Evolutionary conservation across 2,113 vertebrate species (phyloP).

Genomic region (Leptocoma aspasia): DNA sequence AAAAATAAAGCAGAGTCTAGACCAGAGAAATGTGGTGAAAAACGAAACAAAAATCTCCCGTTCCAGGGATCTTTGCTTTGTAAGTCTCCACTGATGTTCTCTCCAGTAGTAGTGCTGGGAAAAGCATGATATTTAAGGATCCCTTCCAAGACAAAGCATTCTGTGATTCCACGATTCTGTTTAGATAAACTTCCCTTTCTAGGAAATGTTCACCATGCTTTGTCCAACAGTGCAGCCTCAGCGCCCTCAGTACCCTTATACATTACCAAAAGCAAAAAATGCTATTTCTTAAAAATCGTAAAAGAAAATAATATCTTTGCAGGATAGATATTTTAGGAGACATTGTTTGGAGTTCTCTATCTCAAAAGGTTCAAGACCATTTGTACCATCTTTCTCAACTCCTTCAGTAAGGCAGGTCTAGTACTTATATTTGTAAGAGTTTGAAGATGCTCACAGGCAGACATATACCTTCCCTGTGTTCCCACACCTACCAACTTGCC

Average conservation of each 20-base stretch:
- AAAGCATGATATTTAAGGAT: neutral
- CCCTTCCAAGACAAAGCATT: too few species aligned
- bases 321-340: neutral
- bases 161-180: too few species aligned
- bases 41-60: neutral
- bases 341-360: neutral
- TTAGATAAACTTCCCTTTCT: neutral
- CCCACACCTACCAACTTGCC: neutral
- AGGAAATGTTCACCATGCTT: neutral
- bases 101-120: neutral
- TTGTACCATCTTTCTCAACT: neutral
- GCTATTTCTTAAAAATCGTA: neutral
- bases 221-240: neutral
- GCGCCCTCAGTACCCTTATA: neutral
- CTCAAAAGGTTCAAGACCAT: neutral
- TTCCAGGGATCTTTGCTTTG: neutral
- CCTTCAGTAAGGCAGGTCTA: neutral
- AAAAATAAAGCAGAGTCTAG: constrained; percentile 47
- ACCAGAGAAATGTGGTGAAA: neutral
- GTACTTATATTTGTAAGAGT: neutral
- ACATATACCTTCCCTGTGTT: neutral
- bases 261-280: neutral
- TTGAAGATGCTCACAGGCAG: neutral
- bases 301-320: neutral
- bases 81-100: neutral